Percentiles rank a stretch among this genome's conserved stretches.
Conservation (phyloP, 2,113 vertebrate genomes). For the Hypomesus transpacificus region DNA sequence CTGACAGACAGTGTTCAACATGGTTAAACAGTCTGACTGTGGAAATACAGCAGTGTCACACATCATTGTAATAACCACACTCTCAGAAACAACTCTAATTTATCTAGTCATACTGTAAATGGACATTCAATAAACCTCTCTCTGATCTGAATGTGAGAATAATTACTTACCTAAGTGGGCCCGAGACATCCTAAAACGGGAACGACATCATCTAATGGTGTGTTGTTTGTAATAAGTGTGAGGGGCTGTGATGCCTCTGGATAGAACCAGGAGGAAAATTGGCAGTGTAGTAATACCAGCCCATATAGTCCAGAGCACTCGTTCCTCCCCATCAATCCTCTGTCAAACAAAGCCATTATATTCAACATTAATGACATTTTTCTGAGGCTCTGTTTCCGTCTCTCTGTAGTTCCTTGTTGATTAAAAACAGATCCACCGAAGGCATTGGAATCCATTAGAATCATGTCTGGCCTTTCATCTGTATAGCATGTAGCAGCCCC, state of each 20-base stretch:
- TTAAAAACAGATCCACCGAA: conserved; percentile 60
- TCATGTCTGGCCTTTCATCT: conserved; percentile 58
- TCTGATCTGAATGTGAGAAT: too few relatives aligned
- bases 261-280: background rate
- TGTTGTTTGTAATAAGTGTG: too few relatives aligned
- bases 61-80: too few relatives aligned
- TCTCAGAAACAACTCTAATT: too few relatives aligned
- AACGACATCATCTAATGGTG: too few relatives aligned
- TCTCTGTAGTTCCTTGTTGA: conserved; percentile 41
- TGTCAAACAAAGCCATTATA: conserved; percentile 36
- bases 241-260: too few relatives aligned
- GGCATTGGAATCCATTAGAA: conserved; percentile 73
- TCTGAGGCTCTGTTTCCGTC: conserved; percentile 17
- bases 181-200: too few relatives aligned
- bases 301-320: background rate
- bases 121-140: too few relatives aligned
- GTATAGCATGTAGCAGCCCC: conserved; percentile 43
- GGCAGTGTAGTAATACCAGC: background rate
- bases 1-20: background rate
- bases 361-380: conserved; percentile 44
- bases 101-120: too few relatives aligned
- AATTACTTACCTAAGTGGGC: too few relatives aligned
- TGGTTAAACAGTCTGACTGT: background rate
- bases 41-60: too few relatives aligned
- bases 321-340: conserved; percentile 31